Evolutionary conservation across 1,140 invertebrate genomes (phyloP).

Genomic region (Stegodyphus dumicola): DNA sequence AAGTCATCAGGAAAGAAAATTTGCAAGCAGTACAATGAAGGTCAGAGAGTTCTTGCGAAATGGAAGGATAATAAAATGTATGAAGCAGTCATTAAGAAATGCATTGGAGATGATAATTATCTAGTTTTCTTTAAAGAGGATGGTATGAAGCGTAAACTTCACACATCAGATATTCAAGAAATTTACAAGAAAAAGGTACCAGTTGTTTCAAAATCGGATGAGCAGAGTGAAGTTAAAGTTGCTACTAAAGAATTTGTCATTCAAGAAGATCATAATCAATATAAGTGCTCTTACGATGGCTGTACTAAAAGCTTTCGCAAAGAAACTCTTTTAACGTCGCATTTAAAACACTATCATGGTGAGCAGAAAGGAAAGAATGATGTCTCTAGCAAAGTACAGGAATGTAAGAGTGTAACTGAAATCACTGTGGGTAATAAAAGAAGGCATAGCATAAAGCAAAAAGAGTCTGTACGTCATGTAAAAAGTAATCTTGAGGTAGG

Average conservation of each 20-base stretch:
- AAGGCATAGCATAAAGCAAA: background rate
- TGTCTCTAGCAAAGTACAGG: background rate
- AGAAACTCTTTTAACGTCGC: conserved; percentile 79
- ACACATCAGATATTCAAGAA: conserved; percentile 76
- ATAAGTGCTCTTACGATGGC: conserved; percentile 80
- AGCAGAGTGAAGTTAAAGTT: conserved; percentile 57
- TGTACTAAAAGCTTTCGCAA: conserved; percentile 91
- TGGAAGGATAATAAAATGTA: conserved; percentile 86
- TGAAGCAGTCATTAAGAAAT: conserved; percentile 79
- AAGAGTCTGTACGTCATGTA: background rate
- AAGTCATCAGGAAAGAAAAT: conserved; percentile 29
- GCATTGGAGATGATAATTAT: conserved; percentile 80
- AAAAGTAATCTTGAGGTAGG: background rate
- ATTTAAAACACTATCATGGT: conserved; percentile 69
- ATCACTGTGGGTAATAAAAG: background rate
- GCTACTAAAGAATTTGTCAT: conserved; percentile 68
- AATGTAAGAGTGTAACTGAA: background rate
- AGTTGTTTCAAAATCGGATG: background rate
- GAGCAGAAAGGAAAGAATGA: conserved; percentile 25
- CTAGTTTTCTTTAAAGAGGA: conserved; percentile 85
- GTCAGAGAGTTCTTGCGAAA: conserved; percentile 84
- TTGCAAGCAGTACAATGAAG: conserved; percentile 73
- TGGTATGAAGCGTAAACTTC: conserved; percentile 82
- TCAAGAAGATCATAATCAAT: conserved; percentile 69
- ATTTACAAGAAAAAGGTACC: background rate